A percentile compares a stretch with the other conserved stretches of the same genome.
These are phyloP conservation scores for Hyles euphorbiae DNA, from an alignment of 1,140 invertebrate genomes.

Conservation along the genomic window DNA sequence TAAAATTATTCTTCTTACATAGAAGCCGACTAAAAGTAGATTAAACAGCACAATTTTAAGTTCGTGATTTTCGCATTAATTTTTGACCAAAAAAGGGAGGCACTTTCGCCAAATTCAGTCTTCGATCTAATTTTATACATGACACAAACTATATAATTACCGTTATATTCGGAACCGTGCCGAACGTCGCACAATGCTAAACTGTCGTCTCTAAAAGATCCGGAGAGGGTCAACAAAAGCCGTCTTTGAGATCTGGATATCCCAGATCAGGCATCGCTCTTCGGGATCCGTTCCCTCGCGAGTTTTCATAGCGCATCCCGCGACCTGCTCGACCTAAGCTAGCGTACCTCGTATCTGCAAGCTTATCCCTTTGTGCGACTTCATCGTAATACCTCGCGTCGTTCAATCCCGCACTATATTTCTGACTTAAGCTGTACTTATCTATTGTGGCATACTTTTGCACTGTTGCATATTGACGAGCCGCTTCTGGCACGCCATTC, in stretches of 20 bases:
- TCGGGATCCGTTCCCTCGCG: conserved; percentile 61
- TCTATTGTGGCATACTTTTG: conserved; percentile 75
- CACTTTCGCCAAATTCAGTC: conserved; percentile 67
- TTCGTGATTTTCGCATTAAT: conserved; percentile 11
- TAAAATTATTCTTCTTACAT: conserved; percentile 19
- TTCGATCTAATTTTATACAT: conserved; percentile 45
- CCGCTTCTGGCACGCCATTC: conserved; percentile 72
- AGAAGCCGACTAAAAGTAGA: conserved; percentile 19
- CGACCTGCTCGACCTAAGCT: conserved; percentile 74
- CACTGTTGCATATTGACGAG: conserved; percentile 64
- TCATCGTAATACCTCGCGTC: conserved; percentile 72
- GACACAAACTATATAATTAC: conserved; percentile 22
- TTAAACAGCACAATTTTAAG: conserved; percentile 24
- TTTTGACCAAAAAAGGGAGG: conserved; percentile 35
- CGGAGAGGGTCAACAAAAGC: conserved; percentile 84
- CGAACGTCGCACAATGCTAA: conserved; percentile 36
- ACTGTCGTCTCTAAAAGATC: conserved; percentile 80
- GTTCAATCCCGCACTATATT: conserved; percentile 72
- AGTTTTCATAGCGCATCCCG: conserved; percentile 53
- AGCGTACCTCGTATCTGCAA: conserved; percentile 64
- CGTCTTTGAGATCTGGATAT: conserved; percentile 82
- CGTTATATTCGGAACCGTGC: conserved; percentile 11
- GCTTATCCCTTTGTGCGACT: conserved; percentile 68
- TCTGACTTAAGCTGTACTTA: conserved; percentile 74
- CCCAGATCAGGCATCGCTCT: conserved; percentile 75